Evolutionary conservation across 92 coral and sea anemone genomes (phyloP).

Genomic region (Porites cylindrica): DNA sequence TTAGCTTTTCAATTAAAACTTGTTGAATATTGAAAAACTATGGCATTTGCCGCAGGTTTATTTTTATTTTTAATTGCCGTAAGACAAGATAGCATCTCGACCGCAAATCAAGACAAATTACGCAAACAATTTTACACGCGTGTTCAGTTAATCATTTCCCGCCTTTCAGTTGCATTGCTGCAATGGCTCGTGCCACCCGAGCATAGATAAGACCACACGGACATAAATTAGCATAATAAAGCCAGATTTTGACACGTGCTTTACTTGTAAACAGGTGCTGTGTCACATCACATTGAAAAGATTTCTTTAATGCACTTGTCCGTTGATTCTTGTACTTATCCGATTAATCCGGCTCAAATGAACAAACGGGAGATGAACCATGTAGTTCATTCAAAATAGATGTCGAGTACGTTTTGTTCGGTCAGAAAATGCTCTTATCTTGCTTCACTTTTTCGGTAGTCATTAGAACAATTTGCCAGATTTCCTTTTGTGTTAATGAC

Average conservation of each 20-base stretch:
- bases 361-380: neutral
- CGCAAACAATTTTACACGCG: conserved; percentile 1
- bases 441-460: no score
- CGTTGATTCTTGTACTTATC: neutral
- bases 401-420: no score
- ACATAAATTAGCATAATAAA: conserved; percentile 28
- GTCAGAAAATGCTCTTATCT: no score
- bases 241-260: conserved; percentile 24
- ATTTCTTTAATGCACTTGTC: neutral
- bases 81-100: neutral
- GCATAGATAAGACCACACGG: neutral
- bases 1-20: no score
- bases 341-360: neutral
- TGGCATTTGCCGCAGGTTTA: no score
- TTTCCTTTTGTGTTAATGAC: no score
- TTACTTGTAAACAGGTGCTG: conserved; percentile 23
- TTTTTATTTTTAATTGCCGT: neutral
- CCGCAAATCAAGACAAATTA: neutral
- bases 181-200: neutral
- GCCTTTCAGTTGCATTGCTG: conserved; percentile 15
- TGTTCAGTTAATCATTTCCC: conserved; percentile 11
- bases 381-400: no score
- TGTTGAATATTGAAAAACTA: no score
- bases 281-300: neutral
- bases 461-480: no score